Evolutionary conservation across 35 echinoderm and acorn worm species (phyloP), one percentile per base, ranked within the genome.

Genomic region (Chiridota heheva): DNA sequence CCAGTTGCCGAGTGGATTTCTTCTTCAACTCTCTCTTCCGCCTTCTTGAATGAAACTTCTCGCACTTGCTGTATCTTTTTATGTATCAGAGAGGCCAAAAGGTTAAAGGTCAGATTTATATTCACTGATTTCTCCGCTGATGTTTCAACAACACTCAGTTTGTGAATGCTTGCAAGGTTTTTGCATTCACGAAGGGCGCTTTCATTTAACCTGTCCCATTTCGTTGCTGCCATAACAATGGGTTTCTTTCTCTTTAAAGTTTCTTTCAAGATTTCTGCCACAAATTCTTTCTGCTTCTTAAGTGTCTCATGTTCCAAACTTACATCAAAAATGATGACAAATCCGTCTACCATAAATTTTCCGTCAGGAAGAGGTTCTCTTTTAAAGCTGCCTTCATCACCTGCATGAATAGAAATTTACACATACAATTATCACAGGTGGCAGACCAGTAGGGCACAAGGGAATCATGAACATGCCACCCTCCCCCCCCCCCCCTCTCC

Each of bases 271-370:
- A 87, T 49, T 18, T 55, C 51, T 0, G 63, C 38, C 27, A 76
- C 7, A 27, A 77, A 92, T 40, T 81, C 68, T 0, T 67, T 30
- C 75, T 92, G 90, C 60, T 92, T 86, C 58, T 92, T 69, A 1
- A 42, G 41, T 32, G 59, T 43, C 0, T 76, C 73, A 26, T 73
- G 35, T 22, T 46, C 63, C 7, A 80, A 36, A 45, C 76, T 87
- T n/a, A 86, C 76, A 42, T 92, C 90, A 37, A 60, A 92, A 33
- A 87, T 72, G 6, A 86, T 32, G 8, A 92, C 29, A 60, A 82
- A 92, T 20, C 90, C 90, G 47, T 92, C 90, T 0, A 92, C 69
- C 2, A 39, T 69, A 53, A 92, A 86, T 58, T 87, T 92, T 6
- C 83, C 73, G 40, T 92, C 84, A 3, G 90, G 74, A 5, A 87